Evolutionary conservation across 2,888 invertebrate species (phyloP).

Genomic region (Ommatoiulus sabulosus): DNA sequence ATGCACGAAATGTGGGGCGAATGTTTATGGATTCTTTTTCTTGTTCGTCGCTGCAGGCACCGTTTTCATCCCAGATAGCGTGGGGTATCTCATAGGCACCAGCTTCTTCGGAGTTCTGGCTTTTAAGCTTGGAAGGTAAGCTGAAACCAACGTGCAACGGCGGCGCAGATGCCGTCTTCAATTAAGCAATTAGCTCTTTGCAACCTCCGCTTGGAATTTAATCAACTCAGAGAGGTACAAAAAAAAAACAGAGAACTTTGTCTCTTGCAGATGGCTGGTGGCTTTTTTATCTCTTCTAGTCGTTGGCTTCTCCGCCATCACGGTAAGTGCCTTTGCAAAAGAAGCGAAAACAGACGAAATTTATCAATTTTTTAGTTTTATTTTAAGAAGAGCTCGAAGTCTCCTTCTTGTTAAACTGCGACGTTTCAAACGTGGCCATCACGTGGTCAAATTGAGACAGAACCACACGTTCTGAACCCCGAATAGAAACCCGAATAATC

Average conservation of each 20-base stretch:
- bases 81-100: slow-evolving; percentile 85
- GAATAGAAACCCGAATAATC: too few relatives aligned
- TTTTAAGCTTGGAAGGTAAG: slow-evolving; percentile 72
- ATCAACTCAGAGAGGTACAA: neutral
- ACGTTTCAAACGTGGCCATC: too few relatives aligned
- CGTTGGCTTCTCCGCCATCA: slow-evolving; percentile 75
- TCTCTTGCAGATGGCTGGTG: slow-evolving; percentile 72
- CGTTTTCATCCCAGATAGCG: slow-evolving; percentile 86
- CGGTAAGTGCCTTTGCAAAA: slow-evolving; percentile 69
- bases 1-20: neutral
- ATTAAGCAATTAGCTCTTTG: slow-evolving; percentile 15
- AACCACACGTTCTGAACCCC: too few relatives aligned
- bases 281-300: slow-evolving; percentile 75
- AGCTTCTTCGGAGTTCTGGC: slow-evolving; percentile 80
- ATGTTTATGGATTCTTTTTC: neutral
- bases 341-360: too few relatives aligned
- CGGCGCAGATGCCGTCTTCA: slow-evolving; percentile 7
- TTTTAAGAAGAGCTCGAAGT: too few relatives aligned
- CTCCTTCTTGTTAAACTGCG: too few relatives aligned
- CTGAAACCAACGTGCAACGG: neutral
- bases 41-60: slow-evolving; percentile 72
- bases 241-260: neutral
- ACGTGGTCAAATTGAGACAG: too few relatives aligned
- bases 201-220: neutral
- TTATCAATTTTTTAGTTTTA: too few relatives aligned